Conservation (phyloP, 2,113 vertebrate genomes). For the Pterocles burchelli region DNA sequence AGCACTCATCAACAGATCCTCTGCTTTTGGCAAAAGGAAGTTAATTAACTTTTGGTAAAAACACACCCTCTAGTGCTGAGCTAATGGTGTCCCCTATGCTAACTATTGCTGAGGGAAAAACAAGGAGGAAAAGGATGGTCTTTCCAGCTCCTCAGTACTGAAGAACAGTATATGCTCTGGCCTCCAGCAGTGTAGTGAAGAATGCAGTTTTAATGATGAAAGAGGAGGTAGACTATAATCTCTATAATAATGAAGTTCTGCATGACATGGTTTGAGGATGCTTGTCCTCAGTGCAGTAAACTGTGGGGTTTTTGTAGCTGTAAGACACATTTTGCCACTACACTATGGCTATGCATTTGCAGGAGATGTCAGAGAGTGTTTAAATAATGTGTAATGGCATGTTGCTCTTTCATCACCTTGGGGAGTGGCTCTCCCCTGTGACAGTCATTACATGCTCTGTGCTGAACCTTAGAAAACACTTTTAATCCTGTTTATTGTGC, state of each 20-base stretch:
- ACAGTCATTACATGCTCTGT: slow-evolving; percentile 60
- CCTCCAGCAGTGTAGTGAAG: neutral
- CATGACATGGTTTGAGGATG: neutral
- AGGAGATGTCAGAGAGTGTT: slow-evolving; percentile 45
- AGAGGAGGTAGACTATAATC: neutral
- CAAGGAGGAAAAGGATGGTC: neutral
- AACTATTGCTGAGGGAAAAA: neutral
- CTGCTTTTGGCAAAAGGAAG: neutral
- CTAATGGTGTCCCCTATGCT: neutral
- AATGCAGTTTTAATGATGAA: neutral
- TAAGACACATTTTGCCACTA: neutral
- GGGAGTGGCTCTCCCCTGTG: slow-evolving; percentile 59
- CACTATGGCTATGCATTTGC: neutral
- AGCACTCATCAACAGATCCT: neutral
- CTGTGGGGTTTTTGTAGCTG: neutral
- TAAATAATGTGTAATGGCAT: slow-evolving; percentile 53
- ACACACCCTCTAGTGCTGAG: neutral
- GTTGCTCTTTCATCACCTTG: slow-evolving; percentile 59
- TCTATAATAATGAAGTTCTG: neutral
- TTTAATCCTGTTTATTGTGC: slow-evolving; percentile 48
- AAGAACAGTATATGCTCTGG: neutral
- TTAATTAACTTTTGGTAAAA: neutral
- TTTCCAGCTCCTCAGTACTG: neutral
- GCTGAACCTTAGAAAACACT: slow-evolving; percentile 45
- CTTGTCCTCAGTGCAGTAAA: neutral